Conservation (phyloP, 53 echinoderm and acorn worm genomes). For the Mesocentrotus franciscanus region DNA sequence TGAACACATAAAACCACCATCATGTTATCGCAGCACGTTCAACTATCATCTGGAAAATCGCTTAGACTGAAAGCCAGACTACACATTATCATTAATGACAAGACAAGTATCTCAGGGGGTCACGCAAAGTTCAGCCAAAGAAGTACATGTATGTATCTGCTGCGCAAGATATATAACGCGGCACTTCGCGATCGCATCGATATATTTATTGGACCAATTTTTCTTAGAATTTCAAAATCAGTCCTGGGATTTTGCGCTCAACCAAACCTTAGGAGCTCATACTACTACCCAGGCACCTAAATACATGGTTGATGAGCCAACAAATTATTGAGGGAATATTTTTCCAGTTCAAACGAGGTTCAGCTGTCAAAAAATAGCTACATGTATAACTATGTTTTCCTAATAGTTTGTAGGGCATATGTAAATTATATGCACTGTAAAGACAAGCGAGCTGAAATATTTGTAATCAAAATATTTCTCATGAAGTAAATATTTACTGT, state of each 20-base stretch:
- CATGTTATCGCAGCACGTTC: not conserved
- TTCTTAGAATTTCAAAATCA: not conserved
- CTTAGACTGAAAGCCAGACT: not conserved
- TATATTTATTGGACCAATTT: slow-evolving; percentile 6
- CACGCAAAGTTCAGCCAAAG: not conserved
- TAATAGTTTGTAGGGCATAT: not conserved
- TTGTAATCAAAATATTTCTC: not conserved
- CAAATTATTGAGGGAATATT: not conserved
- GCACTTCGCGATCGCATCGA: not conserved
- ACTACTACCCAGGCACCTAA: not conserved
- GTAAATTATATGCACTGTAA: not conserved
- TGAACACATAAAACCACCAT: too few species aligned
- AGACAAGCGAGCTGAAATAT: not conserved
- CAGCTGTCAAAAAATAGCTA: not conserved
- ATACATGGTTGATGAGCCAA: not conserved
- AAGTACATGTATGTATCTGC: not conserved
- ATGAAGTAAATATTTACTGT: not conserved
- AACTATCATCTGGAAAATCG: not conserved
- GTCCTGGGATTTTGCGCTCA: not conserved
- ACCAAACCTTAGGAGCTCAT: not conserved
- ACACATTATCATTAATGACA: not conserved
- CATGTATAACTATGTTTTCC: not conserved
- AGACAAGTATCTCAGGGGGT: slow-evolving; percentile 5
- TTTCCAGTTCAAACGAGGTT: not conserved
- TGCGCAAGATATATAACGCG: not conserved